Percentiles rank a stretch among this genome's conserved stretches.
These are phyloP conservation scores for Puffinus mauretanicus DNA, from an alignment of 2,113 vertebrate genomes.

Conservation along the genomic window DNA sequence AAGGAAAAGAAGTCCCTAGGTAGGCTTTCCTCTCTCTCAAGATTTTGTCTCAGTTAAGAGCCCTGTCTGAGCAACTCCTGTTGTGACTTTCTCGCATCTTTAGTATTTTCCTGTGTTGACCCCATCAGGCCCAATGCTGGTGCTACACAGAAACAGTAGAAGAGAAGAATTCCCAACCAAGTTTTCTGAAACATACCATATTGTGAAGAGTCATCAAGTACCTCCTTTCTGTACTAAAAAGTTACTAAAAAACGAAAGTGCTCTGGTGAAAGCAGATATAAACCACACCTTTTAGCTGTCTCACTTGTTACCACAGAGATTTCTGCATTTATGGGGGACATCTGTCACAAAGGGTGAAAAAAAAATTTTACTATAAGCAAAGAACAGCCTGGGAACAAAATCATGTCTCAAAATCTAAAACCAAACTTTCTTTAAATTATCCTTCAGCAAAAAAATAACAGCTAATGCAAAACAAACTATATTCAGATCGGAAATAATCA, in stretches of 20 bases:
- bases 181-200: background rate
- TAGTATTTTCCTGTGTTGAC: background rate
- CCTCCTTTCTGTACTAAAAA: background rate
- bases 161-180: background rate
- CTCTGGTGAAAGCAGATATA: background rate
- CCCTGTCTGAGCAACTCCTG: background rate
- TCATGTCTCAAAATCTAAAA: background rate
- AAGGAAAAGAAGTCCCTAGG: background rate
- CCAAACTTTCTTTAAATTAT: background rate
- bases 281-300: background rate
- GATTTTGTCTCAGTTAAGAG: background rate
- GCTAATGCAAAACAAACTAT: background rate
- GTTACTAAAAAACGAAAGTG: background rate
- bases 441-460: background rate
- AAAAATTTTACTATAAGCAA: background rate
- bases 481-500: background rate
- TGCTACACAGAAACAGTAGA: background rate
- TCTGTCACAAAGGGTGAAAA: background rate
- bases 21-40: background rate
- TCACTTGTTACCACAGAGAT: background rate
- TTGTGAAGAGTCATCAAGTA: conserved; percentile 4
- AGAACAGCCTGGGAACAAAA: background rate
- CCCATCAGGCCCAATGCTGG: background rate
- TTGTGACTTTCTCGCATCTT: background rate
- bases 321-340: background rate